Base-by-base conservation (phyloP, 2,113 vertebrate genomes). In the Pelobates fuscus region DNA sequence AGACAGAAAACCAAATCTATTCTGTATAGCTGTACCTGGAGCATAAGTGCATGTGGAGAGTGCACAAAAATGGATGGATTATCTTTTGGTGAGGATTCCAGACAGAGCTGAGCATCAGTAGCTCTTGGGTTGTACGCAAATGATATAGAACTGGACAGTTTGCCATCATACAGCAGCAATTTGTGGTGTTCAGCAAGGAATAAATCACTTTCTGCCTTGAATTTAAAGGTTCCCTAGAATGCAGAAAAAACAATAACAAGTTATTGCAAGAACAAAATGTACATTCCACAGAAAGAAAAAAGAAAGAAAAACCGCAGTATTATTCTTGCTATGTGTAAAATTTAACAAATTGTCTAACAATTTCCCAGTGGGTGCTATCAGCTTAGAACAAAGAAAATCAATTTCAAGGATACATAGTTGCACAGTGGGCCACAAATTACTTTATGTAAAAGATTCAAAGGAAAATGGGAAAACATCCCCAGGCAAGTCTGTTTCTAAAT, bases 21-120 rank as follows among this genome's bases (percentile, higher is more conserved):
- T 37, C 32, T 14, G 37, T 10, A 8, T 2, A 67, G 67, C 37
- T 54, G 20, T 94, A 98, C 97, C 97, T 99, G 97, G 78, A 99
- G 94, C 97, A 99, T 99, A 82, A 99, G 95, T 5, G 97, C 95
- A 29, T 99, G 97, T 1, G 97, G 97, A 4, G 97, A 98, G 85
- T 99, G 97, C 82, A 99, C 93, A 64, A 99, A 99, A 87, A 99
- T 96, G 29, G 97, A 99, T 83, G 91, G 80, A 60, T 94, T 98
- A 84, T 98, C 95, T 87, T 95, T 98, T 15, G 97, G 96, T 12
- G 97, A 98, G 46, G 96, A 99, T 83, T 99, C 97, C 0, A 99
- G 92, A 86, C 97, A 99, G 78, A 99, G 95, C 77, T 99, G 97
- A 80, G 95, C 96, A 72, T 99, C 97, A 46, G 97, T 99, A 85